Base-by-base conservation (phyloP, 2,888 invertebrate genomes). In the Leptura quadrifasciata region DNA sequence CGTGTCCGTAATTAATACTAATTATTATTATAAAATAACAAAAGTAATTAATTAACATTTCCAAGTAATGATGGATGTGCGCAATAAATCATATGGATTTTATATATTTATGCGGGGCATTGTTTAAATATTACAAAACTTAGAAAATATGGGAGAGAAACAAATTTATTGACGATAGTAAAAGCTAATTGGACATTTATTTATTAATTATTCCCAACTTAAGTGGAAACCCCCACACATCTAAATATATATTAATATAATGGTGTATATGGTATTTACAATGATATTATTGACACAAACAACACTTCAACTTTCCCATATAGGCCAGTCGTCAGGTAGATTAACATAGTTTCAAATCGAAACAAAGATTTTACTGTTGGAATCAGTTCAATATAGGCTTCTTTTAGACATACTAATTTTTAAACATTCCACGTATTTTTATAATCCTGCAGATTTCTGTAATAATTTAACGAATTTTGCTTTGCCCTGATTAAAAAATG, bases 1-100 rank as follows among this genome's bases (percentile, higher is more conserved):
- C 65, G 54, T n/a, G n/a, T 65, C 17, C 52, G 54, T 65, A 65
- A 65, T 65, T 65, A 52, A 65, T 54, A 65, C 65, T 65, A 65
- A 65, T 35, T 47, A 65, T 65, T 65, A 65, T 65, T 65, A 65
- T 54, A 65, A 65, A 65, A 65, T 65, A 65, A 65, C 54, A 52
- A 52, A 52, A 65, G 47, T 65, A 65, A 65, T 65, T 65, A 52
- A 65, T 65, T 65, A 65, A 52, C 24, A 47, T 21, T 65, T 65
- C 52, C 27, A 15, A 20, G 47, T 54, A 65, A 47, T 47, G 47
- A 65, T 54, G 65, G 20, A 65, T 52, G 9, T 17, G 27, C 24
- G 65, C 24, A 65, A 24, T 65, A 65, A 65, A 65, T 65, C 27
- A 54, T 8, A 24, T 65, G 52, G 24, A n/a, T 6, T 24, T n/a